These are phyloP conservation scores for Phoebastria nigripes DNA, from an alignment of 2,797 vertebrate genomes.

Conservation along the genomic window DNA sequence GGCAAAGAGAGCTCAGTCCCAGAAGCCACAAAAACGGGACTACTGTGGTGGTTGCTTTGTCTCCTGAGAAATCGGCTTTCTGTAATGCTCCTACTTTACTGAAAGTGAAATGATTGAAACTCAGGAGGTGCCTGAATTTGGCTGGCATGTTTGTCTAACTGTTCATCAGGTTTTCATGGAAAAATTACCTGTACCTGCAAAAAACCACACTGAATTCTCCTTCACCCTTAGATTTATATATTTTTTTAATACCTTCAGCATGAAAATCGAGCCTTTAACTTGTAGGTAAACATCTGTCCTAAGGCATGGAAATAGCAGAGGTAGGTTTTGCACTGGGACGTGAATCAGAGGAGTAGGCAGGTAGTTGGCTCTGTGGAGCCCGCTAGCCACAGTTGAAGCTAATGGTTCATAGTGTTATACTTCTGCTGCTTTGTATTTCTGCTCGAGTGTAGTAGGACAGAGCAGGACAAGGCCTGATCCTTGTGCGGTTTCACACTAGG, in stretches of 20 bases:
- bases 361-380: not conserved
- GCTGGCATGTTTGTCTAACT: not conserved
- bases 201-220: not conserved
- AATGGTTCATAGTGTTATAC: accelerated
- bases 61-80: not conserved
- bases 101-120: not conserved
- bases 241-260: not conserved
- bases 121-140: not conserved
- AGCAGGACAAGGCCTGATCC: not conserved
- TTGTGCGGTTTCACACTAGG: not conserved
- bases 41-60: not conserved
- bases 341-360: not conserved
- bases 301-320: not conserved
- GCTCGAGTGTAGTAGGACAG: not conserved
- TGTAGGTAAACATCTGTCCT: not conserved
- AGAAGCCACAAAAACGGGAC: not conserved
- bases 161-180: not conserved
- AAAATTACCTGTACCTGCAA: not conserved
- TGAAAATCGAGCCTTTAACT: not conserved
- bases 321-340: not conserved
- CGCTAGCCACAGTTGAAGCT: not conserved
- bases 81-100: not conserved
- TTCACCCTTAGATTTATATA: accelerated
- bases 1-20: not conserved
- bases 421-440: not conserved